These are phyloP conservation scores for Notothenia coriiceps DNA, from an alignment of 2,113 vertebrate genomes.

Conservation along the genomic window DNA sequence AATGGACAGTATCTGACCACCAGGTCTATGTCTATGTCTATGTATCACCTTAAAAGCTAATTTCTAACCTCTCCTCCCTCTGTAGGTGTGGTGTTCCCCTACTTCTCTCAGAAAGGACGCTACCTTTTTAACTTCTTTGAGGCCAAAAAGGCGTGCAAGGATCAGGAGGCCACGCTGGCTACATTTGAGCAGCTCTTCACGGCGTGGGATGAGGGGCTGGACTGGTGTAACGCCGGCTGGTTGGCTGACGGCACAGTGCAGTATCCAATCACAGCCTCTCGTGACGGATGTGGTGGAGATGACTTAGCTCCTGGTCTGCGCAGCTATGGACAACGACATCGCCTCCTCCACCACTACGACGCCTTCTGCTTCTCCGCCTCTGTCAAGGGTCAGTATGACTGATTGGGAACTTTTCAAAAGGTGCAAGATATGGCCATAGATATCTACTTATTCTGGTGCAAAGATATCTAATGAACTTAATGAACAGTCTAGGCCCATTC, in stretches of 20 bases:
- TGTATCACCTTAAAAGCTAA: no score
- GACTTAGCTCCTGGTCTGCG: slow-evolving; percentile 88
- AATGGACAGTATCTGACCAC: no score
- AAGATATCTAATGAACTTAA: no score
- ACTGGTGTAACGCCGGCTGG: slow-evolving; percentile 93
- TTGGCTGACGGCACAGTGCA: slow-evolving; percentile 91
- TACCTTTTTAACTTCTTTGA: slow-evolving; percentile 89
- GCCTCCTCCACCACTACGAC: slow-evolving; percentile 85
- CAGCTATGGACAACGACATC: slow-evolving; percentile 89
- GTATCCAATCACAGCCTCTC: slow-evolving; percentile 89
- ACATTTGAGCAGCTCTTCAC: slow-evolving; percentile 91
- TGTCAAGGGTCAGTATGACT: slow-evolving; percentile 84
- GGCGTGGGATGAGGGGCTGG: slow-evolving; percentile 89
- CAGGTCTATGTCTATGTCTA: no score
- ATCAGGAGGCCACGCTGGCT: slow-evolving; percentile 89
- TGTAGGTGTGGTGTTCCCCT: slow-evolving; percentile 94
- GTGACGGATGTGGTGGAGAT: slow-evolving; percentile 79
- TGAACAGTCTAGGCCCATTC: no score
- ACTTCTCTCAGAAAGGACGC: slow-evolving; percentile 88
- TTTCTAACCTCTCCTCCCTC: slow-evolving; percentile 1
- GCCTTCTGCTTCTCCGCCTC: slow-evolving; percentile 92
- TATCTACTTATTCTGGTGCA: no score
- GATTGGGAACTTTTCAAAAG: no score
- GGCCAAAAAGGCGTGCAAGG: slow-evolving; percentile 86
- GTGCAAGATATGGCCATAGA: no score